Evolutionary conservation across 1,140 invertebrate species (phyloP), one percentile per base, ranked within the genome.

Genomic region (Leptinotarsa undecemlineata): DNA sequence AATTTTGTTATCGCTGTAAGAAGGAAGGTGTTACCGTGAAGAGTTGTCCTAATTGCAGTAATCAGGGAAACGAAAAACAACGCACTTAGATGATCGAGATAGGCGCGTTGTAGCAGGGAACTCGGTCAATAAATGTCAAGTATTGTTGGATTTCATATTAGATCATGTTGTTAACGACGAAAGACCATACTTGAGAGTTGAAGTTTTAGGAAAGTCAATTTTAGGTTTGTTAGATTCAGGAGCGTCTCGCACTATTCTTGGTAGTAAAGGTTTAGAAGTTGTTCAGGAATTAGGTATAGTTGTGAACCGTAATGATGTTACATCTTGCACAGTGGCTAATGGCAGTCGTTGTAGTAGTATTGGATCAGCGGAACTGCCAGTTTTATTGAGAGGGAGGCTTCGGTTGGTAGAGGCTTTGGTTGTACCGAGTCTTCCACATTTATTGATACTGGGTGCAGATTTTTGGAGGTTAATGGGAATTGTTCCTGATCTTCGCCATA

Each of bases 141-240:
- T 64, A 14, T 14, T 64, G 13, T 64, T 64, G 19, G 62, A 64
- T 64, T 64, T 21, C 20, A 20, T 64, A 14, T 64, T 76, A 4
- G 62, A 67, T 20, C 60, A 64, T 51, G 73, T 60, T 2, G 6
- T 14, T 1, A 21, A 69, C 57, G 73, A 77, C 21, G 68, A 74
- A 63, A n/a, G 76, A 51, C 74, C 77, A 2, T 78, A 78, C 62
- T 60, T 78, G 11, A 48, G 48, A n/a, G 68, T 78, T 1, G 20
- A 15, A 20, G 51, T 78, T 67, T 74, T 73, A 20, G 75, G 72
- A 19, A 21, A 71, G 15, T 47, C 48, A 8, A 42, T 78, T 21
- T n/a, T 63, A 23, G 75, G 77, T 48, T 57, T 78, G 14, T 67
- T 78, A 17, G 77, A 78, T 63, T 78, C 75, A 26, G 62, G 62